Percentiles rank a stretch among this genome's conserved stretches.
These are phyloP conservation scores for Brachypodius melanocephalos DNA, from an alignment of 2,113 vertebrate species.

Conservation along the genomic window DNA sequence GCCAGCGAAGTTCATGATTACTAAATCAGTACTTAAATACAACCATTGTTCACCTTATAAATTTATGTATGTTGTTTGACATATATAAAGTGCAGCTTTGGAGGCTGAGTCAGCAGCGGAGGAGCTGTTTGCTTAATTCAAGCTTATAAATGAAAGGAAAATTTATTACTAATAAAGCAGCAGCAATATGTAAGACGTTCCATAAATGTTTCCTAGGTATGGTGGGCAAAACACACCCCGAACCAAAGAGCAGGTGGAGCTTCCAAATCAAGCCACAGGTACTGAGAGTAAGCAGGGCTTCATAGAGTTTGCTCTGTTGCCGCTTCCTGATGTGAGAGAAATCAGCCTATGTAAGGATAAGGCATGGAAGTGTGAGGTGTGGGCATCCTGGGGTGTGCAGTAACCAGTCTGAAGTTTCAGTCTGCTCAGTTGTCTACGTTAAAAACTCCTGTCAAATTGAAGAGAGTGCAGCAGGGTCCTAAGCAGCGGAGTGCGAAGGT, in stretches of 20 bases:
- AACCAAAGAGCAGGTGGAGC: not conserved
- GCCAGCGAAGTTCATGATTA: conserved; percentile 84
- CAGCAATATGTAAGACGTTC: not conserved
- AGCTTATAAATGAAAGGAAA: conserved; percentile 61
- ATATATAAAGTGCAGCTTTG: conserved; percentile 64
- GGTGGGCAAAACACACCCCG: not conserved
- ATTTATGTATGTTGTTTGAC: conserved; percentile 74
- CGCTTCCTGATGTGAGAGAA: not conserved
- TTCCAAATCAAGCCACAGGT: not conserved
- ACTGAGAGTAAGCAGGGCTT: not conserved
- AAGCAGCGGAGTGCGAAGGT: conserved; percentile 3
- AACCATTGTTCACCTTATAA: conserved; percentile 85
- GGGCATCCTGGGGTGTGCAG: not conserved
- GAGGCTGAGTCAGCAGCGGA: conserved; percentile 64
- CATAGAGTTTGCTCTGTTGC: not conserved
- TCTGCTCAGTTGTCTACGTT: not conserved
- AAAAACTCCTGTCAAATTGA: not conserved
- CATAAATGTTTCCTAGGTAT: not conserved
- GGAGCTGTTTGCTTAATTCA: conserved; percentile 25
- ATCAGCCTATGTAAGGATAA: not conserved
- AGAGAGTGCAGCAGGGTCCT: not conserved
- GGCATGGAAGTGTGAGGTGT: not conserved
- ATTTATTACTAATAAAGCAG: conserved; percentile 13
- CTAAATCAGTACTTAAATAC: conserved; percentile 83
- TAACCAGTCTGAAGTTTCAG: not conserved